Evolutionary conservation across 2,888 invertebrate genomes (phyloP).

Genomic region (Microctonus hyperodae): DNA sequence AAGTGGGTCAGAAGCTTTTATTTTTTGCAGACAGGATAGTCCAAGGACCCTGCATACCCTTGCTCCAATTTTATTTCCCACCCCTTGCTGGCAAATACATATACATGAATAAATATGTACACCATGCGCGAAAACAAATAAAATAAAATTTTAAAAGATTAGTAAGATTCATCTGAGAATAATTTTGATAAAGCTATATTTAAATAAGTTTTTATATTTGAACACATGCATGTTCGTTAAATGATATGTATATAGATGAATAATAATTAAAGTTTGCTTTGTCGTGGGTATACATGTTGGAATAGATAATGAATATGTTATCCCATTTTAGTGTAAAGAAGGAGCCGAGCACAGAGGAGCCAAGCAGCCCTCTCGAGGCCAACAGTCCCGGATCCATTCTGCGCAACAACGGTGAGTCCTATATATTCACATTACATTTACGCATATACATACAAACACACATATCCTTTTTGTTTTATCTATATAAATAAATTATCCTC

Average conservation of each 20-base stretch:
- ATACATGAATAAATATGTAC: background rate
- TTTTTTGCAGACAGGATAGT: slow-evolving; percentile 13
- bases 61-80: slow-evolving; percentile 14
- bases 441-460: background rate
- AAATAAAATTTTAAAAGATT: slow-evolving; percentile 3
- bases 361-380: slow-evolving; percentile 60
- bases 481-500: background rate
- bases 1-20: slow-evolving; percentile 20
- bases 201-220: background rate
- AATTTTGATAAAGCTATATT: background rate
- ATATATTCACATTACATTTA: slow-evolving; percentile 28
- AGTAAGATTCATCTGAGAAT: background rate
- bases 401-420: slow-evolving; percentile 60
- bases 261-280: background rate
- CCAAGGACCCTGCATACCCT: slow-evolving; percentile 8
- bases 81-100: background rate
- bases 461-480: background rate
- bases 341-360: slow-evolving; percentile 59
- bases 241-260: background rate
- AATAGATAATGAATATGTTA: slow-evolving; percentile 1
- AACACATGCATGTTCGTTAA: background rate
- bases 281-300: background rate
- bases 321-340: slow-evolving; percentile 57
- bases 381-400: slow-evolving; percentile 61
- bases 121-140: background rate